Conservation (phyloP, 2,888 invertebrate genomes). For the Hanleya hanleyi region DNA sequence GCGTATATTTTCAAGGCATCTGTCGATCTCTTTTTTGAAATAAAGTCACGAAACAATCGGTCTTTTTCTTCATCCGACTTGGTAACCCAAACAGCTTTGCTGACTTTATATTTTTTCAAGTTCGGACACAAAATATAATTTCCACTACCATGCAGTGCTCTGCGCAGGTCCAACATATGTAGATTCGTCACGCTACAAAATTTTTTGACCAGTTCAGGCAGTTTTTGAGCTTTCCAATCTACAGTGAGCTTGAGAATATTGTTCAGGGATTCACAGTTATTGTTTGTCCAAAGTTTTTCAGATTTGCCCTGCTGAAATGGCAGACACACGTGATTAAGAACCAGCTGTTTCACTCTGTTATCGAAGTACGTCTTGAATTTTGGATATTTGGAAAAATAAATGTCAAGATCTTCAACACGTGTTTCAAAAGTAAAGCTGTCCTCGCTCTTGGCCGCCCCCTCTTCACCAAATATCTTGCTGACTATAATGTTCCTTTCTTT, state of each 20-base stretch:
- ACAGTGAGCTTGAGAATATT: conserved; percentile 24
- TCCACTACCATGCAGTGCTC: conserved; percentile 29
- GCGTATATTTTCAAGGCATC: no score
- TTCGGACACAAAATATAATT: conserved; percentile 16
- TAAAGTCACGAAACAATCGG: not conserved
- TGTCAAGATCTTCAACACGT: not conserved
- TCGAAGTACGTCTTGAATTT: not conserved
- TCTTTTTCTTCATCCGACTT: not conserved
- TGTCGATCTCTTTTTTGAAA: not conserved
- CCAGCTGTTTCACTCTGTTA: not conserved
- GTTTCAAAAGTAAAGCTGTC: not conserved
- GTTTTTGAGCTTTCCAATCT: conserved; percentile 27
- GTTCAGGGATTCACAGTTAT: conserved; percentile 37
- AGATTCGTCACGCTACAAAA: conserved; percentile 12
- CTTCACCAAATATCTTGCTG: not conserved
- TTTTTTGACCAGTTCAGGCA: conserved; percentile 24
- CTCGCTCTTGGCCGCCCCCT: not conserved
- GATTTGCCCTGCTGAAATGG: not conserved
- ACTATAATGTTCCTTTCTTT: conserved; percentile 12
- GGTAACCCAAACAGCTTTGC: not conserved
- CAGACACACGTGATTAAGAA: not conserved
- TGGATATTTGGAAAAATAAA: not conserved
- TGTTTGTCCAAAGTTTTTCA: conserved; percentile 35
- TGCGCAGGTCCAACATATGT: conserved; percentile 23
- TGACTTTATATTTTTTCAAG: not conserved